Evolutionary conservation across 2,797 vertebrate species (phyloP).

Genomic region (Oryzias sinensis): DNA sequence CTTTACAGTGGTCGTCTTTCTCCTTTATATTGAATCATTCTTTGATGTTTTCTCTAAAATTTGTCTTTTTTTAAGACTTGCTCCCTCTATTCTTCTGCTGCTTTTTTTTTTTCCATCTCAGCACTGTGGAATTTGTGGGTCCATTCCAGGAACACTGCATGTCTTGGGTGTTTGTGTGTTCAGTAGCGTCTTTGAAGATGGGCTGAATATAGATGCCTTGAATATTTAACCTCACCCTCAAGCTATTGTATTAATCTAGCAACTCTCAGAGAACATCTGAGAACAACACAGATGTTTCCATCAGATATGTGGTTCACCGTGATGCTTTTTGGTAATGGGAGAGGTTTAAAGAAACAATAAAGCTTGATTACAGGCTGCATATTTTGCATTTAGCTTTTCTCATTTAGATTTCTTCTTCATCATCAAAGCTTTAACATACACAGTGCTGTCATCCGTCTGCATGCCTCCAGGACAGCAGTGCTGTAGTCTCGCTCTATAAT

Average conservation of each 20-base stretch:
- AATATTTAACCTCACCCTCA: conserved; percentile 54
- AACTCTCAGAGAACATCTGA: conserved; percentile 27
- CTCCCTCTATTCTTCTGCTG: conserved; percentile 1
- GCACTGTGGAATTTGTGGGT: conserved; percentile 6
- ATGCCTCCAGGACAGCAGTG: too few relatives aligned
- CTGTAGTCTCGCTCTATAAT: too few relatives aligned
- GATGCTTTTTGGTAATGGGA: conserved; percentile 9
- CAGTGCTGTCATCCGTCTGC: too few relatives aligned
- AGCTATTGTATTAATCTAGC: conserved; percentile 42
- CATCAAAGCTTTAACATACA: too few relatives aligned
- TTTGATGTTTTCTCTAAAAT: background rate
- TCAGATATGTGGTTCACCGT: conserved; percentile 15
- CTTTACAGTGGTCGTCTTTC: background rate
- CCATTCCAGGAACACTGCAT: background rate
- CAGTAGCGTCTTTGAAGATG: conserved; percentile 34
- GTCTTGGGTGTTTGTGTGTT: background rate
- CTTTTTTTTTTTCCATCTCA: background rate
- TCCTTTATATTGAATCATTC: conserved; percentile 2
- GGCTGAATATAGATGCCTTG: conserved; percentile 52
- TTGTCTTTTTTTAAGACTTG: background rate
- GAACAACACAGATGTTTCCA: conserved; percentile 22
- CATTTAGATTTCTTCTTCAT: too few relatives aligned
- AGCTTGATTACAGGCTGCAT: background rate
- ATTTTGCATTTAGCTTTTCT: background rate
- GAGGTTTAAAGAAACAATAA: background rate